phyloP scores from a whole-genome alignment of 2,797 vertebrate species.

The Alfaro cultratus region DNA sequence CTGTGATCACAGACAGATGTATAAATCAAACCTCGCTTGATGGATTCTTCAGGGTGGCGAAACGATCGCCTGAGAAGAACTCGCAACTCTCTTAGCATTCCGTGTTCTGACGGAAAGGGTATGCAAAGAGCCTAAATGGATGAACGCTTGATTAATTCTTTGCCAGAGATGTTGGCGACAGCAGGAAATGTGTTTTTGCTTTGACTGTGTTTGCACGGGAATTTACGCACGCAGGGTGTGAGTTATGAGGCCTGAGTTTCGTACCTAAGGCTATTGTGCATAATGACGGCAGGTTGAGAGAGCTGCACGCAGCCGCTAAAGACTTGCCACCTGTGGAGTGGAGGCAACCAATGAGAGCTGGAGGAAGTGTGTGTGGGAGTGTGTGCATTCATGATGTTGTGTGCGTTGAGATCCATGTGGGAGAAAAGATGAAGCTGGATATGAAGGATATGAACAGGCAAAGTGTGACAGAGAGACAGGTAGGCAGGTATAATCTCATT shows the following conservation, averaged over 20 bases:
- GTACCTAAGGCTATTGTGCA: conserved; percentile 92
- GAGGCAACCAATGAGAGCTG: conserved; percentile 66
- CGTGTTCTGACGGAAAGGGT: conserved; percentile 98
- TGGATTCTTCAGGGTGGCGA: conserved; percentile 98
- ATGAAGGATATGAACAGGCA: conserved; percentile 29
- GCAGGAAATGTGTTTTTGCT: conserved; percentile 97
- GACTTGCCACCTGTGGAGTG: conserved; percentile 83
- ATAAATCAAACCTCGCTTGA: conserved; percentile 99
- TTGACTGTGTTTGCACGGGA: conserved; percentile 94
- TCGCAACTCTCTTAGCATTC: conserved; percentile 93
- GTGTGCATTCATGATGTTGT: conserved; percentile 10
- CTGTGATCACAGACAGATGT: conserved; percentile 99
- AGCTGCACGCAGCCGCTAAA: conserved; percentile 81
- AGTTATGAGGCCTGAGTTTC: conserved; percentile 91
- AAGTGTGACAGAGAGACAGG: conserved; percentile 30
- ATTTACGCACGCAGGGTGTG: conserved; percentile 87
- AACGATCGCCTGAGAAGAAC: conserved; percentile 90
- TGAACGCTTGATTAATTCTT: conserved; percentile 99
- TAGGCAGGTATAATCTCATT: conserved; percentile 42
- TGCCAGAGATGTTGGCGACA: conserved; percentile 97
- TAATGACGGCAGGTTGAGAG: conserved; percentile 84
- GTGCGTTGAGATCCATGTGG: conserved; percentile 12
- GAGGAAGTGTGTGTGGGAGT: conserved; percentile 10
- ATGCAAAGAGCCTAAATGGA: conserved; percentile 99
- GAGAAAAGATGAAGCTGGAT: conserved; percentile 47